These are phyloP conservation scores for Euspilapteryx auroguttella DNA, from an alignment of 2,888 invertebrate genomes.

Conservation along the genomic window DNA sequence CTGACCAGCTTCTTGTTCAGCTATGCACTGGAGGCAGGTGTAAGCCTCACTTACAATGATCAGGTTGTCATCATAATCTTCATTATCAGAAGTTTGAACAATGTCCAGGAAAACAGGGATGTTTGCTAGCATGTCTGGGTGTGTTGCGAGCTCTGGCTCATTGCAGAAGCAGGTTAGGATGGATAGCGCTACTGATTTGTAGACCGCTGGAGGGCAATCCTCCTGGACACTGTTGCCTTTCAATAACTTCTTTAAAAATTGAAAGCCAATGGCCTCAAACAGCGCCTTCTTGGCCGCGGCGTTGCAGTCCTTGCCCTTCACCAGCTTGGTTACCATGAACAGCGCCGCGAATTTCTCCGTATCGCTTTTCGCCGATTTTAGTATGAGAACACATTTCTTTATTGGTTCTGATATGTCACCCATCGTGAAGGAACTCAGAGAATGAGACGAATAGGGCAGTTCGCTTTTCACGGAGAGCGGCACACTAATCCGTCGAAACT, in stretches of 20 bases:
- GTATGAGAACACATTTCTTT: conserved; percentile 79
- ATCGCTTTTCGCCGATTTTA: conserved; percentile 80
- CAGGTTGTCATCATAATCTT: conserved; percentile 82
- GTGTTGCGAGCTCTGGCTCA: conserved; percentile 77
- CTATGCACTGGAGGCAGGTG: conserved; percentile 79
- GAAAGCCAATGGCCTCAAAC: conserved; percentile 88
- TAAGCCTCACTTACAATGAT: conserved; percentile 87
- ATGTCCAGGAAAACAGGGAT: conserved; percentile 83
- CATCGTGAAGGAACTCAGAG: conserved; percentile 26
- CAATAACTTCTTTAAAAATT: conserved; percentile 80
- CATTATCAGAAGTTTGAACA: conserved; percentile 81
- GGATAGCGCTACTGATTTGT: conserved; percentile 88
- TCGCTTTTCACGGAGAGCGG: conserved; percentile 47
- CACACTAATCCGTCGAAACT: conserved; percentile 32
- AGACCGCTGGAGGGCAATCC: conserved; percentile 87
- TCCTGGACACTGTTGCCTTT: conserved; percentile 76
- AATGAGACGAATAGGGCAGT: conserved; percentile 25
- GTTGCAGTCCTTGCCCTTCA: conserved; percentile 81
- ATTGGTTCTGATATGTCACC: conserved; percentile 76
- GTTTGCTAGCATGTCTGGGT: conserved; percentile 81
- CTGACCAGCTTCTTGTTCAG: conserved; percentile 77
- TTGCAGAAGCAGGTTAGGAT: conserved; percentile 85
- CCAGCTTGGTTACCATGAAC: conserved; percentile 89
- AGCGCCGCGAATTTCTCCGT: conserved; percentile 91
- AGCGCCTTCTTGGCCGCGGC: conserved; percentile 76